Base-by-base conservation (phyloP, 2,888 invertebrate species). In the Drosophila kuntzei region DNA sequence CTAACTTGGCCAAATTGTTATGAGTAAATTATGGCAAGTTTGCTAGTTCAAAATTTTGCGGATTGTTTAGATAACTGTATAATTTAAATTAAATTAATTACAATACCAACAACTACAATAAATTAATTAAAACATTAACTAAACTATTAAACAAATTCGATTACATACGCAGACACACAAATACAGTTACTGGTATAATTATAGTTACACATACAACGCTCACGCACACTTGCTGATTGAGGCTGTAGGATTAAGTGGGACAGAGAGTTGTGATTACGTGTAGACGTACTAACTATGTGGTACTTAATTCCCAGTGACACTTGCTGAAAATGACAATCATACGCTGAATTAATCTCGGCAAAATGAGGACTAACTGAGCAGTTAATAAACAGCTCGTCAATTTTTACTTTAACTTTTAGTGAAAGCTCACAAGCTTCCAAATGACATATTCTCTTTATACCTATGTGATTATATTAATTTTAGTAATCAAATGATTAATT, bases 51-150 rank as follows among this genome's bases (percentile, higher is more conserved):
- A 74, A 79, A 69, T 86, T 80, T 83, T 71, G 68, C 51, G 51
- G 14, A 51, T 73, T 57, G 55, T 76, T 67, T 51, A 66, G 43
- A 75, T 75, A 70, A 39, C 53, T 66, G 58, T 64, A 47, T 39
- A 59, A 71, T 66, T 62, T 71, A 69, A 62, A 53, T 79, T 62
- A 71, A 51, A 36, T 85, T 87, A 85, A 43, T 85, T 87, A 85
- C 72, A 87, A 89, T 79, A 87, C 79, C 87, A 89, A 86, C 82
- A 80, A 89, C 80, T 87, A 86, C 72, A 88, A 89, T 89, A 89
- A 89, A 89, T 89, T 86, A 89, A 79, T 77, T 82, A 68, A 80
- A 84, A 69, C 65, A 82, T 87, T 76, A 85, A 76, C 80, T 84
- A 84, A 41, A 78, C 25, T 36, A 76, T 74, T 76, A 76, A 76